Percentiles rank a stretch among this genome's conserved stretches.
Conservation (phyloP, 2,888 invertebrate species). For the Chrysolina oricalcia region DNA sequence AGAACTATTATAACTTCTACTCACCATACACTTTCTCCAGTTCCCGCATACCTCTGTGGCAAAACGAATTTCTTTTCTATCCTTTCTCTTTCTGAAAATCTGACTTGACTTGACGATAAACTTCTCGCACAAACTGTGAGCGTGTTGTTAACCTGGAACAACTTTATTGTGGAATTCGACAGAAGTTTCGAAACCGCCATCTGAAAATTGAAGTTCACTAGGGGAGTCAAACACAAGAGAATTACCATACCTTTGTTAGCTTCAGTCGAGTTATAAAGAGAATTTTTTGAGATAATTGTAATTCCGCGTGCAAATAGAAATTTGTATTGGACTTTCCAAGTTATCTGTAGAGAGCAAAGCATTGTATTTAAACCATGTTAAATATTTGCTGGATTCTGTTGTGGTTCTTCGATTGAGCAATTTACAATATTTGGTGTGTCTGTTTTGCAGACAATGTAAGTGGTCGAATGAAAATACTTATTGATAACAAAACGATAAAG, state of each 20-base stretch:
- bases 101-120: conserved; percentile 7
- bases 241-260: not conserved
- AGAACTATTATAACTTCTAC: conserved; percentile 18
- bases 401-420: too few relatives aligned
- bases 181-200: conserved; percentile 13
- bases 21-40: conserved; percentile 89
- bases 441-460: not conserved
- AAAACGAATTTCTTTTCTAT: conserved; percentile 76
- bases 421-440: not conserved
- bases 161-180: conserved; percentile 6
- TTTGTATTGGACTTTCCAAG: not conserved
- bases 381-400: not conserved
- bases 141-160: conserved; percentile 14
- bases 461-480: too few relatives aligned
- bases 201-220: conserved; percentile 2
- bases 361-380: not conserved
- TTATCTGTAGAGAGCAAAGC: not conserved
- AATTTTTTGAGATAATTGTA: not conserved
- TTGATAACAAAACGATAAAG: too few relatives aligned
- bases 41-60: conserved; percentile 81
- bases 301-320: not conserved
- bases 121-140: conserved; percentile 2
- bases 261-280: not conserved
- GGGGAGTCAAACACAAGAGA: not conserved
- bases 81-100: conserved; percentile 30